Evolutionary conservation across 2,113 vertebrate species (phyloP).

Genomic region (Mustelus asterias): DNA sequence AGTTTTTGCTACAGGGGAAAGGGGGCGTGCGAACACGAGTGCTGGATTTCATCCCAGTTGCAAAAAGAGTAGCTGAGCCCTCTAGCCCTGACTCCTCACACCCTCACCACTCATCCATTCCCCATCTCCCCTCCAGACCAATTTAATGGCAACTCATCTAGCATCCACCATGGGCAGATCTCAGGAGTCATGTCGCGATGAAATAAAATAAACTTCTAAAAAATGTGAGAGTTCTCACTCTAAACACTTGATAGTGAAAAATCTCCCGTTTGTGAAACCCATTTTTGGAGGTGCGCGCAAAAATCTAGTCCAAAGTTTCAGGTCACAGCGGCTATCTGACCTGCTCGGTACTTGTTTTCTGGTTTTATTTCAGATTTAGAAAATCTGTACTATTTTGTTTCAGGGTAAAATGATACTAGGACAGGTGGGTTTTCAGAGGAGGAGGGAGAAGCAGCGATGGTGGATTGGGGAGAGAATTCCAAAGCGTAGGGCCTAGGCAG

Average conservation of each 20-base stretch:
- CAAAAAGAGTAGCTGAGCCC: neutral
- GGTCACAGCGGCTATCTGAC: too few relatives aligned
- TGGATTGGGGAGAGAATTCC: neutral
- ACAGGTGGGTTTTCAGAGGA: neutral
- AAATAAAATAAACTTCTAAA: neutral
- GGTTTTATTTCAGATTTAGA: neutral
- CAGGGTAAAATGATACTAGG: neutral
- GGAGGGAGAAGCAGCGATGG: neutral
- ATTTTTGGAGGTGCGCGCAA: neutral
- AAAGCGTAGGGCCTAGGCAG: neutral
- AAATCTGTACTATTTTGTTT: neutral
- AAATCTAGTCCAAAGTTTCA: neutral
- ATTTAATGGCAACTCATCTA: neutral
- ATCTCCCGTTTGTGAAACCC: too few relatives aligned
- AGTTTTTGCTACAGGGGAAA: too few relatives aligned
- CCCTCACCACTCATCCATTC: neutral
- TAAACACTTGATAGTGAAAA: neutral
- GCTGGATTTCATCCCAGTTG: neutral
- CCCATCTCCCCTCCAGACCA: neutral
- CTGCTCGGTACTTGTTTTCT: neutral
- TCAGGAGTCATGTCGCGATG: neutral
- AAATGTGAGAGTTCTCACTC: neutral
- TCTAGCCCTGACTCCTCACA: neutral
- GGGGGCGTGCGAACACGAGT: too few relatives aligned
- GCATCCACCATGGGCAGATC: neutral